A percentile compares a stretch with the other conserved stretches of the same genome.
Evolutionary conservation across 2,113 vertebrate genomes (phyloP).

Genomic region (Amblyopsis rosae): DNA sequence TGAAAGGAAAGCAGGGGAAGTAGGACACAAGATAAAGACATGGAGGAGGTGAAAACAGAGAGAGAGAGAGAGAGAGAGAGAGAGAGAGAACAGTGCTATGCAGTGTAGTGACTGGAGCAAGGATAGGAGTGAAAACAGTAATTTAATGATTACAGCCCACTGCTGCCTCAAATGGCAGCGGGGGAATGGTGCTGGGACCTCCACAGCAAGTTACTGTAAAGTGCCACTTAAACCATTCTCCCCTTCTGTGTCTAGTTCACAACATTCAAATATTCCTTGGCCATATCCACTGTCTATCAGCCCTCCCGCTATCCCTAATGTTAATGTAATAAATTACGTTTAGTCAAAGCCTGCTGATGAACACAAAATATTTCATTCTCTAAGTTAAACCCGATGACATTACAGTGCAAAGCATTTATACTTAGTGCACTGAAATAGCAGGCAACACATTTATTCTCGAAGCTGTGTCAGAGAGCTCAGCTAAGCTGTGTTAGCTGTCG

Average conservation of each 20-base stretch:
- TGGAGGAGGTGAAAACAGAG: conserved; percentile 8
- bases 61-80: conserved; percentile 19
- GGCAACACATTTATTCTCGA: not conserved
- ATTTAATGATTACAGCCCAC: conserved; percentile 76
- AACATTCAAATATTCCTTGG: conserved; percentile 16
- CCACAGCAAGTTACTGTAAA: conserved; percentile 54
- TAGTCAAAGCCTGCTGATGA: not conserved
- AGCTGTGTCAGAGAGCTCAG: not conserved
- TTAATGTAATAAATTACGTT: too few species aligned
- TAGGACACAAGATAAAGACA: conserved; percentile 34
- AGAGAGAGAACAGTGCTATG: conserved; percentile 34
- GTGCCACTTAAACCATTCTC: conserved; percentile 64
- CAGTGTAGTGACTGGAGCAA: conserved; percentile 60
- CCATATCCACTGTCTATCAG: not conserved
- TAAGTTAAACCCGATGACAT: not conserved
- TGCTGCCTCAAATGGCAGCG: conserved; percentile 39
- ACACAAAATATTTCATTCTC: not conserved
- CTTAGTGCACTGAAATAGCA: not conserved
- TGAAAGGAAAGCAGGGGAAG: conserved; percentile 37
- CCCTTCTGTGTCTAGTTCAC: conserved; percentile 42
- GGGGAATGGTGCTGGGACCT: conserved; percentile 22
- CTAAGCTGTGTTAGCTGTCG: not conserved
- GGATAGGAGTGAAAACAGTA: conserved; percentile 71
- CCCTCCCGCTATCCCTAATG: not conserved
- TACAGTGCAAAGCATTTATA: not conserved